These are phyloP conservation scores for Echinarachnius parma DNA, from an alignment of 53 echinoderm and acorn worm species.

Conservation along the genomic window DNA sequence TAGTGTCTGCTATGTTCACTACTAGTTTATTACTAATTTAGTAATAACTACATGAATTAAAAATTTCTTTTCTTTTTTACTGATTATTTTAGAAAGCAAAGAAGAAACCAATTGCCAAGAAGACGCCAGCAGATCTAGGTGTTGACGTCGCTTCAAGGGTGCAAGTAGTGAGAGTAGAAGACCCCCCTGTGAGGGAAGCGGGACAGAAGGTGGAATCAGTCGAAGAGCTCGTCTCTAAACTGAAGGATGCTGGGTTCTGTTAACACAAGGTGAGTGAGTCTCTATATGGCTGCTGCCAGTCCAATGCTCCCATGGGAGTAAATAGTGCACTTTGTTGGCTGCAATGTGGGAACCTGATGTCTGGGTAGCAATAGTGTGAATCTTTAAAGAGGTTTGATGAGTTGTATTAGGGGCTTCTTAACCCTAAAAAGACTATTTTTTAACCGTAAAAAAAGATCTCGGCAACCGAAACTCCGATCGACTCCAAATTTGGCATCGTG, in stretches of 20 bases:
- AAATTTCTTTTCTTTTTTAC: not conserved
- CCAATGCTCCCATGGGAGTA: not conserved
- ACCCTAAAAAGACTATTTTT: too few relatives aligned
- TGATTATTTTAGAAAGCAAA: conserved; percentile 79
- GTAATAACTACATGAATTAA: too few relatives aligned
- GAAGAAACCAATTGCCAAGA: conserved; percentile 94
- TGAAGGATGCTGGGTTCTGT: conserved; percentile 80
- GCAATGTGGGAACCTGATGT: too few relatives aligned
- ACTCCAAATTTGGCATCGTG: too few relatives aligned
- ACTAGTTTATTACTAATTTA: too few relatives aligned
- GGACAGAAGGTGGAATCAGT: conserved; percentile 94
- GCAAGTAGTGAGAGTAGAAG: conserved; percentile 70
- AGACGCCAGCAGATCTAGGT: conserved; percentile 75
- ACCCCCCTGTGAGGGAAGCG: conserved; percentile 85
- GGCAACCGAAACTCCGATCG: too few relatives aligned
- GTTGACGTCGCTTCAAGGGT: conserved; percentile 67
- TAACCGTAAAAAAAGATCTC: too few relatives aligned
- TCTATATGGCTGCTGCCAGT: too few relatives aligned
- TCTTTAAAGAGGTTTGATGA: too few relatives aligned
- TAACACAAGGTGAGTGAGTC: conserved; percentile 15
- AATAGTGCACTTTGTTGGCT: not conserved
- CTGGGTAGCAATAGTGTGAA: too few relatives aligned
- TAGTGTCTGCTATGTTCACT: too few relatives aligned
- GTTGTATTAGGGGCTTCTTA: too few relatives aligned
- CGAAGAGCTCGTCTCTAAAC: conserved; percentile 71